phyloP scores from a whole-genome alignment of 2,797 vertebrate genomes.

The Eidolon dupreanum region DNA sequence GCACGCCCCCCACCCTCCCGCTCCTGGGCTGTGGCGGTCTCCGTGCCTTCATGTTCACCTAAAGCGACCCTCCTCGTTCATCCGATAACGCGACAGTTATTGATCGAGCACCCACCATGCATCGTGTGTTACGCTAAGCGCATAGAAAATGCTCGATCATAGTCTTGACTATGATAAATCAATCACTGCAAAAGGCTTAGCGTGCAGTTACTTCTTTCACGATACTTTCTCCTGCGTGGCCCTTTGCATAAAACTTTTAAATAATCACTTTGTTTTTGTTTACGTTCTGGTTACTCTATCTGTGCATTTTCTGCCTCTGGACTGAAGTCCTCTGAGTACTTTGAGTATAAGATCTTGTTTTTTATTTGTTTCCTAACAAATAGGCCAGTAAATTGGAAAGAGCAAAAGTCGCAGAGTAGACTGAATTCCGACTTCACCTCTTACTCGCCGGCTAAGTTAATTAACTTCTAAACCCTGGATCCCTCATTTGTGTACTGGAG shows the following conservation, averaged over 20 bases:
- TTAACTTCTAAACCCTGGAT: not conserved
- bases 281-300: not conserved
- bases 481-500: not conserved
- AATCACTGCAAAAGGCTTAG: not conserved
- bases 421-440: not conserved
- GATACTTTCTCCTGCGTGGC: not conserved
- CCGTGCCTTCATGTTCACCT: not conserved
- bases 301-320: not conserved
- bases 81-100: not conserved
- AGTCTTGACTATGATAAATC: not conserved
- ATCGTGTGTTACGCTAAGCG: not conserved
- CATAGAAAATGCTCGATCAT: not conserved
- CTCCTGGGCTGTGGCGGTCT: not conserved
- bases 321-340: not conserved
- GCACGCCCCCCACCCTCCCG: fast-evolving
- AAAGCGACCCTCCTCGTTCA: not conserved
- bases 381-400: not conserved
- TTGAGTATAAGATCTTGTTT: not conserved
- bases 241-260: not conserved
- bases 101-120: not conserved
- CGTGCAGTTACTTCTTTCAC: not conserved
- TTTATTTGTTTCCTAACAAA: slow-evolving; percentile 4
- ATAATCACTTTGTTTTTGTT: not conserved
- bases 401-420: not conserved
- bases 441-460: not conserved